These are phyloP conservation scores for Bubo bubo DNA, from an alignment of 2,113 vertebrate species.

Conservation along the genomic window DNA sequence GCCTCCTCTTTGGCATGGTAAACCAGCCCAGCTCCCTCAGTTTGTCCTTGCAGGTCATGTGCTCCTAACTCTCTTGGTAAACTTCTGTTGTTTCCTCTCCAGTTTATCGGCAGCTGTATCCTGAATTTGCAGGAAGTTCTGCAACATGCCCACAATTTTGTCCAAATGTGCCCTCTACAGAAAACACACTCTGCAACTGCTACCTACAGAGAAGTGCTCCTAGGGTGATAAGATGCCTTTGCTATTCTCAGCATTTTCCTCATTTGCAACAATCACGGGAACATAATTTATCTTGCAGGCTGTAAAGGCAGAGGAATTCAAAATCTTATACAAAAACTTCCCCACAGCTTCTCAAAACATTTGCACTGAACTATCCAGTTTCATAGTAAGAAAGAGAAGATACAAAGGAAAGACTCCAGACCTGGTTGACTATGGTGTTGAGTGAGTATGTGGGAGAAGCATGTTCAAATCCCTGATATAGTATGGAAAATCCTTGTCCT, in stretches of 20 bases:
- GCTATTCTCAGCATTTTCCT: neutral
- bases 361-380: neutral
- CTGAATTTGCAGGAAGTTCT: neutral
- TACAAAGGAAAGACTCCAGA: neutral
- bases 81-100: neutral
- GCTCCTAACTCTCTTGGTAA: neutral
- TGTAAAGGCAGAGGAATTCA: neutral
- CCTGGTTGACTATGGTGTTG: neutral
- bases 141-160: neutral
- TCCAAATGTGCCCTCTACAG: neutral
- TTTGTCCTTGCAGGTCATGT: neutral
- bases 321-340: neutral
- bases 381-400: neutral
- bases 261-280: neutral
- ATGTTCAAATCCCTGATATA: neutral
- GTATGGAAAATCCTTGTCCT: neutral
- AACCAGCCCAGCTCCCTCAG: neutral
- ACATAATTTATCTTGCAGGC: neutral
- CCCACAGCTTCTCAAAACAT: neutral
- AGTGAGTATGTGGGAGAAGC: neutral
- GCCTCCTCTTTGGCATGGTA: neutral
- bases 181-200: neutral
- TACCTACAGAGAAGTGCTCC: neutral
- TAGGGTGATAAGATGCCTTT: neutral
- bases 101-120: neutral